These are phyloP conservation scores for Podilymbus podiceps DNA, from an alignment of 2,113 vertebrate species.

Conservation along the genomic window DNA sequence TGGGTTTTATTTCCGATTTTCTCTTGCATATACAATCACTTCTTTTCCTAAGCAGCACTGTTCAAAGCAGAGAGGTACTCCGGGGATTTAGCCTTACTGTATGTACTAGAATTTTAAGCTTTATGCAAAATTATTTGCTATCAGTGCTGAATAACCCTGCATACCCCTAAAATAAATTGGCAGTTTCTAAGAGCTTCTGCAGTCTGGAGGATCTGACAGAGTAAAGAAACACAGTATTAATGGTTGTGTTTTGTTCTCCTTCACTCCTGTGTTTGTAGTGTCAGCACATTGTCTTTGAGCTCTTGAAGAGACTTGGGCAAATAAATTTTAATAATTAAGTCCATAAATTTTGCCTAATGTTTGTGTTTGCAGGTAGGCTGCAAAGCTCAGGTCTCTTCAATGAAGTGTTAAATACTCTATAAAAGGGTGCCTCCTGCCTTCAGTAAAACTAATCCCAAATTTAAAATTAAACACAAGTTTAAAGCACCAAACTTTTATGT, in stretches of 20 bases:
- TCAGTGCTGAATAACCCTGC: background rate
- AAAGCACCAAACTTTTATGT: background rate
- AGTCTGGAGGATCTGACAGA: background rate
- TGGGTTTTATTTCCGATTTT: conserved; percentile 42
- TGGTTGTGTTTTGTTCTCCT: background rate
- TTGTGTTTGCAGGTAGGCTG: background rate
- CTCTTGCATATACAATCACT: conserved; percentile 30
- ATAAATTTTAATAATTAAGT: background rate
- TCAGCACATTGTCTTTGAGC: background rate
- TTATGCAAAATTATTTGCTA: conserved; percentile 61
- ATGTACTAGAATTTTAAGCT: conserved; percentile 39
- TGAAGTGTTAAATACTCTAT: background rate
- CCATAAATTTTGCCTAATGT: background rate
- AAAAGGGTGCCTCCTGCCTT: background rate
- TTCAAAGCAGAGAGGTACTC: conserved; percentile 40
- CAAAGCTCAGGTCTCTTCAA: background rate
- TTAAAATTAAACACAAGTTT: background rate
- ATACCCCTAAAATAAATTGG: conserved; percentile 24
- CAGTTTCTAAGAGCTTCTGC: background rate
- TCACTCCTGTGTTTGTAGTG: conserved; percentile 2
- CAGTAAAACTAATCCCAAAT: background rate
- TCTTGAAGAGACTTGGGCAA: background rate
- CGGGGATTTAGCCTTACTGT: conserved; percentile 32
- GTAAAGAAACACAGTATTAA: conserved; percentile 26
- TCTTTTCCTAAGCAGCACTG: conserved; percentile 32